Conservation (phyloP, 2,888 invertebrate species). For the Clepsis dumicolana region DNA sequence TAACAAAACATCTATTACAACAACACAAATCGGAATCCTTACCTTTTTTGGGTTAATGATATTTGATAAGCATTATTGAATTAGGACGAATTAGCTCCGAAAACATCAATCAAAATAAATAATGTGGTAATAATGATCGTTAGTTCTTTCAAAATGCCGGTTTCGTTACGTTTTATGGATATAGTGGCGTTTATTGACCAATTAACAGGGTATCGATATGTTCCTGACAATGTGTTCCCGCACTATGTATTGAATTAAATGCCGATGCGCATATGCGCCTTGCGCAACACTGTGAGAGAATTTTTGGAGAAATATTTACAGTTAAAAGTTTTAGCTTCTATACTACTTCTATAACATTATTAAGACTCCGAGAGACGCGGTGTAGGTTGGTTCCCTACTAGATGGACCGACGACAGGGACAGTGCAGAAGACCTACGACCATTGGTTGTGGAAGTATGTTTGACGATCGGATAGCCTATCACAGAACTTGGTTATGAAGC, state of each 20-base stretch:
- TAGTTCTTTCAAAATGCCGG: background rate
- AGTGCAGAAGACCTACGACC: no score
- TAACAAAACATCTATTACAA: slow-evolving; percentile 41
- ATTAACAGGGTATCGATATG: slow-evolving; percentile 59
- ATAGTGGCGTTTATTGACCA: slow-evolving; percentile 60
- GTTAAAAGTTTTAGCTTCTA: background rate
- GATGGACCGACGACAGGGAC: no score
- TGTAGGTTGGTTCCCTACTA: no score
- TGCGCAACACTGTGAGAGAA: slow-evolving; percentile 17
- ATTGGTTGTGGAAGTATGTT: no score
- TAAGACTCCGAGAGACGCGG: no score
- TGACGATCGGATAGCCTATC: no score
- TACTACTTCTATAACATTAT: no score
- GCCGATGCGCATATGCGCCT: background rate
- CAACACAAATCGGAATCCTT: background rate
- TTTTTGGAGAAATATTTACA: background rate
- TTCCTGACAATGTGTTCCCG: slow-evolving; percentile 69
- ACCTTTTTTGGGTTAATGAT: slow-evolving; percentile 45
- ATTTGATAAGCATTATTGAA: slow-evolving; percentile 52
- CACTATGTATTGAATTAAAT: slow-evolving; percentile 48
- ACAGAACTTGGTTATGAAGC: no score
- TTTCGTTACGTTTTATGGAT: slow-evolving; percentile 34
- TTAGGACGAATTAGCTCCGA: slow-evolving; percentile 36
- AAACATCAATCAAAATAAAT: slow-evolving; percentile 34
- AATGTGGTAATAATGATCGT: slow-evolving; percentile 24